A percentile compares a stretch with the other conserved stretches of the same genome.
Conservation (phyloP, 2,797 vertebrate genomes). For the Gadopsis marmoratus region DNA sequence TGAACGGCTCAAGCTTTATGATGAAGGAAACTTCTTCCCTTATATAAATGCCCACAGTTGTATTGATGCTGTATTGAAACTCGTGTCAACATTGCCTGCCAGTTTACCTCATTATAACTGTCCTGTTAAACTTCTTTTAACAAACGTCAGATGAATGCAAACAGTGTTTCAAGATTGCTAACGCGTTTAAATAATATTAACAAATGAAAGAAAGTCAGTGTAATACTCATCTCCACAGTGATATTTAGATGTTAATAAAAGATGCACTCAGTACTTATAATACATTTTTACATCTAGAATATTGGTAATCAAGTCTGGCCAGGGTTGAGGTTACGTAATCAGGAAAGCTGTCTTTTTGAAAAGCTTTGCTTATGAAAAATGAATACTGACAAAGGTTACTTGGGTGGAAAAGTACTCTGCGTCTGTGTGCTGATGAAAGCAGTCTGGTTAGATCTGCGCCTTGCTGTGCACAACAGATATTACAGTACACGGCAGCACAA, state of each 20-base stretch:
- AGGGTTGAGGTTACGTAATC: not conserved
- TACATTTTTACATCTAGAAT: too few relatives aligned
- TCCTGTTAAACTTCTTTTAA: not conserved
- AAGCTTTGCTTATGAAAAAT: constrained; percentile 1
- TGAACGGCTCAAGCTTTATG: constrained; percentile 19
- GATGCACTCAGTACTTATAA: not conserved
- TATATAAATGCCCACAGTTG: constrained; percentile 16
- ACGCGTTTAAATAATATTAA: constrained; percentile 1
- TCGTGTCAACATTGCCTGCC: too few relatives aligned
- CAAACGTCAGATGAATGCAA: not conserved
- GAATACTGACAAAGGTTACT: constrained; percentile 17
- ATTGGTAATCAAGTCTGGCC: too few relatives aligned
- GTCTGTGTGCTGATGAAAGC: constrained; percentile 37
- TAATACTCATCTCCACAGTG: not conserved
- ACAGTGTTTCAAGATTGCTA: not conserved
- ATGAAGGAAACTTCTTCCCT: constrained; percentile 22
- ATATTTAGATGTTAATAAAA: constrained; percentile 12
- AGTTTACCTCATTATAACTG: not conserved
- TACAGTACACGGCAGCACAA: constrained; percentile 43
- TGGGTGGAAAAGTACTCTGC: not conserved
- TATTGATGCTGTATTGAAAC: not conserved
- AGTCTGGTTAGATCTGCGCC: constrained; percentile 12
- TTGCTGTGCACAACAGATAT: constrained; percentile 31
- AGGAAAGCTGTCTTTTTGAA: not conserved
- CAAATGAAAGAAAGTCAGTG: not conserved